phyloP scores from a whole-genome alignment of 2,797 vertebrate genomes.

The Morelia viridis region DNA sequence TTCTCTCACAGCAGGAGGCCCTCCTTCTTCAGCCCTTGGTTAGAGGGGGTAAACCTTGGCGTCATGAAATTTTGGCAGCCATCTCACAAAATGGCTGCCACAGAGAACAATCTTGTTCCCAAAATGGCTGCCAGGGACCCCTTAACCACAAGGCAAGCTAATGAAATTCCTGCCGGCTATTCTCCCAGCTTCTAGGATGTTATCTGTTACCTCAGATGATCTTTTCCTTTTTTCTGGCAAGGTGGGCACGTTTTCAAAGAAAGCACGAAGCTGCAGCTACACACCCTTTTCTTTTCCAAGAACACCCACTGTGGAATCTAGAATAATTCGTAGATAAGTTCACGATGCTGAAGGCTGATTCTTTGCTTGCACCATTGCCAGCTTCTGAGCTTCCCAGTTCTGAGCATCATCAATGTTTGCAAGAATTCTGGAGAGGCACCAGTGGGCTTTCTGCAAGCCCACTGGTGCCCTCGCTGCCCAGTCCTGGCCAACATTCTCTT shows the following conservation, averaged over 20 bases:
- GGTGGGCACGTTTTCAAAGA: neutral
- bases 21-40: neutral
- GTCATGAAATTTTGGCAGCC: neutral
- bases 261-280: neutral
- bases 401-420: neutral
- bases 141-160: neutral
- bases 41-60: rapidly evolving
- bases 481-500: neutral
- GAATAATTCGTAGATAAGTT: too few relatives aligned
- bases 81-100: neutral
- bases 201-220: neutral
- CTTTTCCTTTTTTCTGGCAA: neutral
- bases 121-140: neutral
- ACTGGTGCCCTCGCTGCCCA: neutral
- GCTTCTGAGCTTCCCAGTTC: neutral
- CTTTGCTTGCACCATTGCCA: neutral
- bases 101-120: neutral
- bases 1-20: too few relatives aligned
- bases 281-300: neutral
- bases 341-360: too few relatives aligned
- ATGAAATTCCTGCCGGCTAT: neutral
- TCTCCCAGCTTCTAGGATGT: neutral
- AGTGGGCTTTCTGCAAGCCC: too few relatives aligned
- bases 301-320: neutral
- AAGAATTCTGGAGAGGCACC: neutral